Evolutionary conservation across 2,113 vertebrate genomes (phyloP).

Genomic region (Laterallus jamaicensis): DNA sequence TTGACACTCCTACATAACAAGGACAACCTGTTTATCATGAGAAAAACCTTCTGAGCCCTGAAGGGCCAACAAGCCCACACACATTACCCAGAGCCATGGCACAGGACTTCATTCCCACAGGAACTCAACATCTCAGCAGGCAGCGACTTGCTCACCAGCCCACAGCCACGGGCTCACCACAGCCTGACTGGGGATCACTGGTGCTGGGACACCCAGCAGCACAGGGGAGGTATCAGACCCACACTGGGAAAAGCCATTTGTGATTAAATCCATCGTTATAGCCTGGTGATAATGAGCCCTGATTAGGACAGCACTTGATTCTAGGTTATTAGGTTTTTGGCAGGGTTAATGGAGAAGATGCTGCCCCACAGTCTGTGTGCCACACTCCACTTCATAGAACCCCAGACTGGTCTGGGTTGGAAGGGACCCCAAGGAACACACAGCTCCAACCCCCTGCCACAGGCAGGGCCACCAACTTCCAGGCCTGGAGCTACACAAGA

Average conservation of each 20-base stretch:
- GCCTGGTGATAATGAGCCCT: background rate
- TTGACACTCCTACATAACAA: accelerated
- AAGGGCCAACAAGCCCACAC: background rate
- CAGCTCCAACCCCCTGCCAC: too few species aligned
- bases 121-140: background rate
- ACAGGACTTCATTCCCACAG: accelerated
- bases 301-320: background rate
- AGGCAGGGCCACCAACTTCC: too few species aligned
- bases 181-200: too few species aligned
- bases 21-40: background rate
- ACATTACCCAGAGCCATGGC: background rate
- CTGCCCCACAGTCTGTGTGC: accelerated
- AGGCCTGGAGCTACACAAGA: too few species aligned
- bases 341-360: background rate
- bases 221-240: background rate
- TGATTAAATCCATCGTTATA: background rate
- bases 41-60: background rate
- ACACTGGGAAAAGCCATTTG: background rate
- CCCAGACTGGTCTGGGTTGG: too few species aligned
- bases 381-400: background rate
- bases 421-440: too few species aligned
- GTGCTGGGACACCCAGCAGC: background rate
- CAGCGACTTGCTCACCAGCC: background rate
- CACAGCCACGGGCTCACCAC: background rate
- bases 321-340: background rate